Base-by-base conservation (phyloP, 2,113 vertebrate species). In the Oncorhynchus masou region DNA sequence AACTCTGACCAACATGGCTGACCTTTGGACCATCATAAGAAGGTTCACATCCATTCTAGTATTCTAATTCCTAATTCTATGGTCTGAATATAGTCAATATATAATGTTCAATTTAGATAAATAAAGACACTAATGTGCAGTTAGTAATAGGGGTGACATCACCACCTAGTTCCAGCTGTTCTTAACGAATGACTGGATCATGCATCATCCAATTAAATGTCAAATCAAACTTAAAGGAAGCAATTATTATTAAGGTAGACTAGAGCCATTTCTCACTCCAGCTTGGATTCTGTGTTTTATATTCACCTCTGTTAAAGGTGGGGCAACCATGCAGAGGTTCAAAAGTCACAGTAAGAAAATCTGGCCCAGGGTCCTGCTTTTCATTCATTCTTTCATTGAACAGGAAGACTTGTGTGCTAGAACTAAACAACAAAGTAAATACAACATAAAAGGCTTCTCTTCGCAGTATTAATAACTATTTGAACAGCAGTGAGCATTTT, bases 381-480 rank as follows among this genome's bases (percentile, higher is more conserved):
- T 51, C 11, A 51, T 51, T 51, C 15, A 51, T 68, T 59, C 34
- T 79, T 51, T 79, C 51, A 66, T 48, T 71, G 68, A 77, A 27
- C 27, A 27, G 27, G 3, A 27, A 3, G 27, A 27, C 27, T 27
- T 27, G 27, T 27, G 27, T 27, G 27, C 27, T 27, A 27, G 27
- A 27, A 48, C 62, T n/a, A 72, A 81, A 78, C 77, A 84, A 82
- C 74, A 70, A 77, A 80, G 34, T 79, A 82, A 80, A 85, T 86
- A 80, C 73, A 88, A 83, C 60, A 86, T 87, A 76, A 83, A 83
- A 78, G 77, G 29, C 20, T 31, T 66, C 65, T n/a, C 71, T 34
- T 9, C 81, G 25, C 86, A 88, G 81, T 79, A 88, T 84, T 83
- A 67, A 90, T 75, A 48, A 25, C 16, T 54, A 39, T 75, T 6